Conservation (phyloP, 2,797 vertebrate species). For the Sparus aurata region DNA sequence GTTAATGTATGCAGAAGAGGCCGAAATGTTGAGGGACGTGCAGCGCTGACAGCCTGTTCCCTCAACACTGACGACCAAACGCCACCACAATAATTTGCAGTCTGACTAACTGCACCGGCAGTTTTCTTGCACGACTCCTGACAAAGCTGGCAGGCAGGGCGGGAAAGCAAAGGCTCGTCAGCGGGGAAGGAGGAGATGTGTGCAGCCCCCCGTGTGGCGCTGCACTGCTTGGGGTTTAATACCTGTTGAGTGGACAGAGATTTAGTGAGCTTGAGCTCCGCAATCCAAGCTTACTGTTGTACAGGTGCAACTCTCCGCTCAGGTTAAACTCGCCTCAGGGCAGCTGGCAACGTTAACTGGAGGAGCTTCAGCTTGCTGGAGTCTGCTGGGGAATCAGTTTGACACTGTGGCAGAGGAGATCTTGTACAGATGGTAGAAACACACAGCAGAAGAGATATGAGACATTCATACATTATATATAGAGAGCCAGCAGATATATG, state of each 20-base stretch:
- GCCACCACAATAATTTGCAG: slow-evolving; percentile 45
- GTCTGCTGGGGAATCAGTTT: slow-evolving; percentile 45
- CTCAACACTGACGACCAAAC: slow-evolving; percentile 4
- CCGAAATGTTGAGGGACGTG: slow-evolving; percentile 17
- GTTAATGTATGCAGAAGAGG: slow-evolving; percentile 17
- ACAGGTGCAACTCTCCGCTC: slow-evolving; percentile 65
- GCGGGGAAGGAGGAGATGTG: slow-evolving; percentile 53
- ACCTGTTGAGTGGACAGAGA: slow-evolving; percentile 81
- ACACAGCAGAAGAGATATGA: slow-evolving; percentile 6
- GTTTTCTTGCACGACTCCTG: slow-evolving; percentile 38
- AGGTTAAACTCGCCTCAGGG: slow-evolving; percentile 68
- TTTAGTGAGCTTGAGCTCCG: slow-evolving; percentile 68
- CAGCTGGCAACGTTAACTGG: slow-evolving; percentile 59
- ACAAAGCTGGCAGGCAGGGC: slow-evolving; percentile 33
- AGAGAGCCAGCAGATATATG: neutral
- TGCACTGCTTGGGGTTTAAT: slow-evolving; percentile 71
- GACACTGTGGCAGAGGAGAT: slow-evolving; percentile 30
- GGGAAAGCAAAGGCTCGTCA: slow-evolving; percentile 54
- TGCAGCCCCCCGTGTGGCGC: slow-evolving; percentile 51
- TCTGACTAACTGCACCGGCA: slow-evolving; percentile 31
- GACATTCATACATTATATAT: neutral
- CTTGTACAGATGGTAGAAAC: neutral
- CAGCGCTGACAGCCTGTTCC: slow-evolving; percentile 19
- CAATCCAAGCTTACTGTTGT: slow-evolving; percentile 73
- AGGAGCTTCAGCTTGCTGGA: slow-evolving; percentile 33